phyloP scores from a whole-genome alignment of 2,797 vertebrate genomes.

The Acipenser oxyrinchus region DNA sequence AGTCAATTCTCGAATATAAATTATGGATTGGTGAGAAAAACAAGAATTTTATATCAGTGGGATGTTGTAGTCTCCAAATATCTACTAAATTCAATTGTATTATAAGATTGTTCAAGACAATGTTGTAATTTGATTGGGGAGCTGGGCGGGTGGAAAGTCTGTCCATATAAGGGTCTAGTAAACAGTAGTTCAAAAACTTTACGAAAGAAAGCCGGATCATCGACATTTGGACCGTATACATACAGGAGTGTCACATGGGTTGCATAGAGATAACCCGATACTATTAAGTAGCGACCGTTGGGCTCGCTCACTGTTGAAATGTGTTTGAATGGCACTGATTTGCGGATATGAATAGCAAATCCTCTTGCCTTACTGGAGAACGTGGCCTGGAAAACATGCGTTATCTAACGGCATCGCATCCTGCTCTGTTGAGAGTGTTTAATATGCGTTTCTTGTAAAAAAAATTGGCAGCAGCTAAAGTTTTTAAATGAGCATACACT shows the following conservation, averaged over 20 bases:
- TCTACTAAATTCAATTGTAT: not conserved
- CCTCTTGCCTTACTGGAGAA: constrained; percentile 19
- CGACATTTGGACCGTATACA: constrained; percentile 17
- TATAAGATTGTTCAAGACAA: no score
- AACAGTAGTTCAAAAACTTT: constrained; percentile 5
- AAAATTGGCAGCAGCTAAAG: constrained; percentile 6
- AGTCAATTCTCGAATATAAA: not conserved
- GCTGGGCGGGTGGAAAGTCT: no score
- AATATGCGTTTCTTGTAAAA: constrained; percentile 18
- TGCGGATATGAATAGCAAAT: constrained; percentile 11
- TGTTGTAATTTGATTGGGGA: no score
- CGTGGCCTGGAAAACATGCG: constrained; percentile 16
- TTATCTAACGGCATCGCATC: constrained; percentile 8
- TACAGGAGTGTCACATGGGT: constrained; percentile 13
- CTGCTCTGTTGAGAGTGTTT: constrained; percentile 2
- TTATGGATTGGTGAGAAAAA: constrained; percentile 12
- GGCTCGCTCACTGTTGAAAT: constrained; percentile 10
- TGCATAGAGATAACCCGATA: constrained; percentile 6
- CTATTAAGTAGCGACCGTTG: constrained; percentile 12
- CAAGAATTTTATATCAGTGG: constrained; percentile 10
- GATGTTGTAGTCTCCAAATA: constrained; percentile 13
- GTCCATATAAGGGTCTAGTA: not conserved
- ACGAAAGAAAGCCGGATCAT: constrained; percentile 11
- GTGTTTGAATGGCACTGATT: constrained; percentile 18
- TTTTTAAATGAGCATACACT: constrained; percentile 16